These are phyloP conservation scores for Theretra japonica DNA, from an alignment of 2,888 invertebrate species.

Conservation along the genomic window DNA sequence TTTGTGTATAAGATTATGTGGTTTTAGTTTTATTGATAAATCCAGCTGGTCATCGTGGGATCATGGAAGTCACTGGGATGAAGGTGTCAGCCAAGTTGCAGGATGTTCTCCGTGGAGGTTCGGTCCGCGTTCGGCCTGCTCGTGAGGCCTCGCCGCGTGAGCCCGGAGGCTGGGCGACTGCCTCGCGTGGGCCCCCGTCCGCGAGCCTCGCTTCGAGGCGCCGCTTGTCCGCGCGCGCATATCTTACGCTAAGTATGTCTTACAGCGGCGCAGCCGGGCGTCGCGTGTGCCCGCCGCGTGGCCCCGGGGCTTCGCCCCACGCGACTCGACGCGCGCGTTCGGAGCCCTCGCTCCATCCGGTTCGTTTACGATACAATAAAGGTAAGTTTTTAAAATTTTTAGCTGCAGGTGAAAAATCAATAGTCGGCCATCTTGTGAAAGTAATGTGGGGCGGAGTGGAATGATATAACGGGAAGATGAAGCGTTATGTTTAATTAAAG, in stretches of 20 bases:
- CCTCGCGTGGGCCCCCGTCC: slow-evolving; percentile 76
- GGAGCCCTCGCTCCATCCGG: slow-evolving; percentile 80
- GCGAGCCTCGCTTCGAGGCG: slow-evolving; percentile 66
- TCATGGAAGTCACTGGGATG: slow-evolving; percentile 39
- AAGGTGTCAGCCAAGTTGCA: slow-evolving; percentile 36
- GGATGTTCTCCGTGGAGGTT: slow-evolving; percentile 30
- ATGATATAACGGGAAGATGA: slow-evolving; percentile 35
- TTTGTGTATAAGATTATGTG: slow-evolving; percentile 80
- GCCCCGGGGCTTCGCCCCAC: slow-evolving; percentile 69
- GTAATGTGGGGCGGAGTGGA: slow-evolving; percentile 46
- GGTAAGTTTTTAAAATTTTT: slow-evolving; percentile 73
- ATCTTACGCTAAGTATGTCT: slow-evolving; percentile 76
- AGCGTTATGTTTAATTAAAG: slow-evolving; percentile 20
- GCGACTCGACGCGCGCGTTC: slow-evolving; percentile 78
- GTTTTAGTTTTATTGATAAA: slow-evolving; percentile 73
- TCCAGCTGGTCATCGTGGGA: slow-evolving; percentile 50
- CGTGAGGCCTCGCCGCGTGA: slow-evolving; percentile 77
- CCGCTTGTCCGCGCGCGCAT: slow-evolving; percentile 65
- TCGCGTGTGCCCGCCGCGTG: slow-evolving; percentile 76
- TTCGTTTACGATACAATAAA: slow-evolving; percentile 63
- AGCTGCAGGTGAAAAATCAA: slow-evolving; percentile 68
- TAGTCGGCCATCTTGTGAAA: slow-evolving; percentile 76
- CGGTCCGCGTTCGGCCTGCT: slow-evolving; percentile 65
- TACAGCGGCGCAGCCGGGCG: slow-evolving; percentile 78
- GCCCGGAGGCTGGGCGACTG: slow-evolving; percentile 77